phyloP scores from a whole-genome alignment of 1,140 invertebrate genomes.

The Telenomus remus region DNA sequence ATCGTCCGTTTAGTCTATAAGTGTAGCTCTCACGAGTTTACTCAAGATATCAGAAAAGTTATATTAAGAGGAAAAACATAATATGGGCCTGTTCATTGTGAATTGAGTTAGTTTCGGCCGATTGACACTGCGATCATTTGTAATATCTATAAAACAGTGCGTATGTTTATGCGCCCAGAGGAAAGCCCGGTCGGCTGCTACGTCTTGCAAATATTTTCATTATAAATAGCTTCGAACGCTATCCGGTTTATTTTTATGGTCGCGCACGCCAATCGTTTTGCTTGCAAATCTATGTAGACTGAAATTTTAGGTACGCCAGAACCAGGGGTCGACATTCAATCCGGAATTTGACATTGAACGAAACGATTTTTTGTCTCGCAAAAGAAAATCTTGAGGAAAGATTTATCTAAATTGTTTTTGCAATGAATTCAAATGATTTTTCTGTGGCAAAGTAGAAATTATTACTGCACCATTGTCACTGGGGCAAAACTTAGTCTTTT shows the following conservation, averaged over 20 bases:
- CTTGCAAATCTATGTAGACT: slow-evolving; percentile 45
- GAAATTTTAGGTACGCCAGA: slow-evolving; percentile 37
- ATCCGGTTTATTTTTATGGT: slow-evolving; percentile 65
- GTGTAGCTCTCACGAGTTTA: too few relatives aligned
- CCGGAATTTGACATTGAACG: slow-evolving; percentile 28
- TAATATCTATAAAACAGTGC: slow-evolving; percentile 31
- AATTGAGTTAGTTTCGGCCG: slow-evolving; percentile 29
- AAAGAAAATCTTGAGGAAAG: too few relatives aligned
- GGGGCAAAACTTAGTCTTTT: too few relatives aligned
- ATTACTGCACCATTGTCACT: too few relatives aligned
- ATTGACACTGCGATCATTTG: slow-evolving; percentile 38
- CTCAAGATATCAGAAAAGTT: too few relatives aligned
- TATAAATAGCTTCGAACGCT: slow-evolving; percentile 70
- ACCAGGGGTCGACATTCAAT: slow-evolving; percentile 19
- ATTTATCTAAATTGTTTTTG: too few relatives aligned
- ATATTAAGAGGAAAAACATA: too few relatives aligned
- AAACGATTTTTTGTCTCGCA: too few relatives aligned
- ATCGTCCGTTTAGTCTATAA: too few relatives aligned
- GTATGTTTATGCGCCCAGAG: slow-evolving; percentile 39
- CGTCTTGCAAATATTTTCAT: slow-evolving; percentile 72
- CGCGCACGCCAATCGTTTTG: slow-evolving; percentile 47
- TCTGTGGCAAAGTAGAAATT: too few relatives aligned
- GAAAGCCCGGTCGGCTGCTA: slow-evolving; percentile 57
- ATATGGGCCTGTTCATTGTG: slow-evolving; percentile 36
- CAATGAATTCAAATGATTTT: too few relatives aligned